Evolutionary conservation across 1,140 invertebrate species (phyloP).

Genomic region (Drosophila biarmipes): DNA sequence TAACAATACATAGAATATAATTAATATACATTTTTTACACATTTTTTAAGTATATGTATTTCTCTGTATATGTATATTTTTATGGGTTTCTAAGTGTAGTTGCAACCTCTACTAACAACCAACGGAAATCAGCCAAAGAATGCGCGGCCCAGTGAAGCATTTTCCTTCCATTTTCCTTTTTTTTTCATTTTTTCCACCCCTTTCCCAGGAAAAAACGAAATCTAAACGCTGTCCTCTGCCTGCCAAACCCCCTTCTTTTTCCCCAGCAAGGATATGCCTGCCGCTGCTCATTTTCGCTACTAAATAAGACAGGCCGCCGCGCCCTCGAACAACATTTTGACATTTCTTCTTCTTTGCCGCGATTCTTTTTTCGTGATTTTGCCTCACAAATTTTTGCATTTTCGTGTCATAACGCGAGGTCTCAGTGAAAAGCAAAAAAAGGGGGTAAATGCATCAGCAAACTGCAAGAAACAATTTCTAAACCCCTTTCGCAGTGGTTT

Average conservation of each 20-base stretch:
- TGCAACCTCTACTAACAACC: conserved; percentile 30
- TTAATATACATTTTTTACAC: too few species aligned
- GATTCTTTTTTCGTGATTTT: conserved; percentile 19
- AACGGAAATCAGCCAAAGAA: conserved; percentile 73
- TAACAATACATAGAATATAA: too few species aligned
- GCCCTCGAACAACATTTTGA: conserved; percentile 62
- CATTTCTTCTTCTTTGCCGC: conserved; percentile 37
- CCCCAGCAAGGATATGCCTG: conserved; percentile 58
- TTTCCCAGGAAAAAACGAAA: conserved; percentile 15
- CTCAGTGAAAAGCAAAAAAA: background rate
- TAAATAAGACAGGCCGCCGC: conserved; percentile 69
- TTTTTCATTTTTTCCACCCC: background rate
- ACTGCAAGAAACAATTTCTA: conserved; percentile 1
- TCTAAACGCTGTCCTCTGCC: conserved; percentile 43
- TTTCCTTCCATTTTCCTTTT: conserved; percentile 2
- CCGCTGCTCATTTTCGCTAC: conserved; percentile 79
- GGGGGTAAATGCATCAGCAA: conserved; percentile 1
- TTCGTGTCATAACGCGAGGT: conserved; percentile 53
- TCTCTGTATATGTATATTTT: background rate
- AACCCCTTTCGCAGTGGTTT: too few species aligned
- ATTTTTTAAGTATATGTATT: too few species aligned
- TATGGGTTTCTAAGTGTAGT: conserved; percentile 2
- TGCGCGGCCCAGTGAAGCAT: conserved; percentile 43
- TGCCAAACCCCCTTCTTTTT: conserved; percentile 23
- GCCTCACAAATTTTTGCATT: conserved; percentile 32